Evolutionary conservation across 2,797 vertebrate species (phyloP).

Genomic region (Odontamblyopus lacepedii): DNA sequence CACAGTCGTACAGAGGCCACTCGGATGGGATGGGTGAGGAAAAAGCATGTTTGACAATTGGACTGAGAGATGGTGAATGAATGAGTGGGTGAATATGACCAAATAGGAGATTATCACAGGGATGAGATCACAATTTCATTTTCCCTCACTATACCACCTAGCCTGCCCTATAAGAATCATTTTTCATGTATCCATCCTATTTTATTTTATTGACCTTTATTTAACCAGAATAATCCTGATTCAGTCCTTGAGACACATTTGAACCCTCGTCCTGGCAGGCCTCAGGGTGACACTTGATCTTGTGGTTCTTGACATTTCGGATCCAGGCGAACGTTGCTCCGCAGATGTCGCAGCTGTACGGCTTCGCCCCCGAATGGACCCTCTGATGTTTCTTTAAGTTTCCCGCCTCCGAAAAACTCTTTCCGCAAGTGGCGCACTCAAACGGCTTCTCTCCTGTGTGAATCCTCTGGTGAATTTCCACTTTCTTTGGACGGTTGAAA

Average conservation of each 20-base stretch:
- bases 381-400: slow-evolving; percentile 83
- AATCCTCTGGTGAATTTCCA: slow-evolving; percentile 84
- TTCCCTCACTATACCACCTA: too few species aligned
- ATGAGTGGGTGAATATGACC: too few species aligned
- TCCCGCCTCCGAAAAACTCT: slow-evolving; percentile 80
- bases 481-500: slow-evolving; percentile 86
- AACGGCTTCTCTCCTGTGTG: slow-evolving; percentile 84
- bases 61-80: too few species aligned
- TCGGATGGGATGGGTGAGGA: too few species aligned
- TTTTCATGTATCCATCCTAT: too few species aligned
- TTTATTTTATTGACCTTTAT: too few species aligned
- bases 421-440: slow-evolving; percentile 81
- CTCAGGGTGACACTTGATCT: slow-evolving; percentile 73
- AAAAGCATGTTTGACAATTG: too few species aligned
- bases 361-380: slow-evolving; percentile 82
- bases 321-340: slow-evolving; percentile 82
- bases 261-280: slow-evolving; percentile 24
- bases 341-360: slow-evolving; percentile 78
- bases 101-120: too few species aligned
- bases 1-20: too few species aligned
- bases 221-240: too few species aligned
- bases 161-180: too few species aligned
- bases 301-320: slow-evolving; percentile 82
- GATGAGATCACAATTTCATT: too few species aligned
- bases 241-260: background rate